These are phyloP conservation scores for Leguminivora glycinivorella DNA, from an alignment of 1,140 invertebrate genomes.

Conservation along the genomic window DNA sequence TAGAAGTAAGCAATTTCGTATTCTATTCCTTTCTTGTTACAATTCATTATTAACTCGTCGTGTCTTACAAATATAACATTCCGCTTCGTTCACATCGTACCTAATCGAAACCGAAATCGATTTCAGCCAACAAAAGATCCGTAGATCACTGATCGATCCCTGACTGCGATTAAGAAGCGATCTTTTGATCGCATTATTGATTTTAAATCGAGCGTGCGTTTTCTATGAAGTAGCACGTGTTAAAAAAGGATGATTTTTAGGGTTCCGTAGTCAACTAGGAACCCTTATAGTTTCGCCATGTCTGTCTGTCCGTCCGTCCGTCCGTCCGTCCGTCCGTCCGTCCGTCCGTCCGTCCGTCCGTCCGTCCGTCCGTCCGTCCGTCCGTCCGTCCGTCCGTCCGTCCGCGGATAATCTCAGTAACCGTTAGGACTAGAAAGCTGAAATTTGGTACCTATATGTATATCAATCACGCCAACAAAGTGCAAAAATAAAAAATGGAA, in stretches of 20 bases:
- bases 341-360: too few species aligned
- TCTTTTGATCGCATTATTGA: constrained; percentile 70
- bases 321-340: too few species aligned
- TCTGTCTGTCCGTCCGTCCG: too few species aligned
- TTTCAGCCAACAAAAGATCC: constrained; percentile 68
- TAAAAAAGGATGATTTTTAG: constrained; percentile 37
- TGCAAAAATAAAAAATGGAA: too few species aligned
- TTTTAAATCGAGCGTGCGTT: constrained; percentile 67
- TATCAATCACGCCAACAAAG: too few species aligned
- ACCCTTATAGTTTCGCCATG: too few species aligned
- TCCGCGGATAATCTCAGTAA: too few species aligned
- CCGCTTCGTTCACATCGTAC: constrained; percentile 49
- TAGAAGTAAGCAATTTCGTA: neutral
- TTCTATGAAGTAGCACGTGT: constrained; percentile 46
- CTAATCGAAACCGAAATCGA: constrained; percentile 66
- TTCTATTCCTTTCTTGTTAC: neutral
- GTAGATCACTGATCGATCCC: constrained; percentile 72
- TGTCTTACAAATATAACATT: constrained; percentile 39
- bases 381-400: too few species aligned
- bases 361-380: too few species aligned
- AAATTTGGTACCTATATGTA: too few species aligned
- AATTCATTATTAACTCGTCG: constrained; percentile 36
- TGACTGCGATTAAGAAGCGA: constrained; percentile 69
- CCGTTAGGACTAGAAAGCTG: too few species aligned
- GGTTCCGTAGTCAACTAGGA: too few species aligned